These are phyloP conservation scores for Dromiciops gliroides DNA, from an alignment of 2,113 vertebrate genomes.

Conservation along the genomic window DNA sequence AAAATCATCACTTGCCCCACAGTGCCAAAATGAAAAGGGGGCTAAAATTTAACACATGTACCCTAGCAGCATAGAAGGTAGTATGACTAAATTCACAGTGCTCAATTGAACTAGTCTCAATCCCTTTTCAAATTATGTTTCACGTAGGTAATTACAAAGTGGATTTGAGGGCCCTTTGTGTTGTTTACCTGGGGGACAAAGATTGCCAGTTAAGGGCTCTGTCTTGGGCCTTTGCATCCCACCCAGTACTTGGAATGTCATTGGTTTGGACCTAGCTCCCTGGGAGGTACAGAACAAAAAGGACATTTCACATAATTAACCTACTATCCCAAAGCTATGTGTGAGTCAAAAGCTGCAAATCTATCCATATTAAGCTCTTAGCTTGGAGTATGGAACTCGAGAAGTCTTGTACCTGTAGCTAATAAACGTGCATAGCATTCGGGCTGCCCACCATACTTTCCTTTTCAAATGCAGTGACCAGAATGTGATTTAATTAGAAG, in stretches of 20 bases:
- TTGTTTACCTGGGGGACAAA: not conserved
- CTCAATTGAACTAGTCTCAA: not conserved
- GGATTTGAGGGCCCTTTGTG: not conserved
- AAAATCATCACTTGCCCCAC: not conserved
- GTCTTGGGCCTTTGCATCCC: not conserved
- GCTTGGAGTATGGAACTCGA: not conserved
- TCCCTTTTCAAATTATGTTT: not conserved
- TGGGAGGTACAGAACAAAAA: not conserved
- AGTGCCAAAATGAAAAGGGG: not conserved
- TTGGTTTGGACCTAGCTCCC: not conserved
- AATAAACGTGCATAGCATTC: not conserved
- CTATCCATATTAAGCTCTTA: not conserved
- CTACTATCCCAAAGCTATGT: not conserved
- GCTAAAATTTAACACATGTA: not conserved
- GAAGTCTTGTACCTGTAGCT: not conserved
- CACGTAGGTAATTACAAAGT: not conserved
- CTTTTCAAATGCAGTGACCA: constrained; percentile 23
- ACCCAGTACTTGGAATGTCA: not conserved
- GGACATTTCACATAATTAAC: not conserved
- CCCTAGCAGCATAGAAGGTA: not conserved
- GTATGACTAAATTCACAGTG: not conserved
- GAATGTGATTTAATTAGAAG: constrained; percentile 35
- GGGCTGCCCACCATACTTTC: not conserved
- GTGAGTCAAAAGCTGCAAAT: constrained; percentile 16
- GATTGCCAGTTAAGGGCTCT: not conserved